Evolutionary conservation across 1,140 invertebrate genomes (phyloP).

Genomic region (Hypsibius dujardini): DNA sequence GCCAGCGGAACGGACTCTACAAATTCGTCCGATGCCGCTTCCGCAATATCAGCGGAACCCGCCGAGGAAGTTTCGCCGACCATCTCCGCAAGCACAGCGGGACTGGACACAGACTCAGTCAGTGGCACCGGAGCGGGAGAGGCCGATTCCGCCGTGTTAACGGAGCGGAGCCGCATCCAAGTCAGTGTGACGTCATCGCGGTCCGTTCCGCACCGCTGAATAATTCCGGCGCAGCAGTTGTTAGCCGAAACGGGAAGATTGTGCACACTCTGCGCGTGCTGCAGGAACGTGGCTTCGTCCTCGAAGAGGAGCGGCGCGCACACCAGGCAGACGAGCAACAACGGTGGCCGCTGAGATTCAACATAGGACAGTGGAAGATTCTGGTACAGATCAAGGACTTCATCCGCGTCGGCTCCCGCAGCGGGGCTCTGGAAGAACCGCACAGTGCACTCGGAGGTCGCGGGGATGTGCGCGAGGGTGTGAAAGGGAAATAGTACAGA

Average conservation of each 20-base stretch:
- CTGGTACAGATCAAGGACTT: conserved; percentile 9
- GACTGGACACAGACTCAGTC: too few species aligned
- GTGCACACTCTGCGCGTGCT: background rate
- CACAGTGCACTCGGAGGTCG: background rate
- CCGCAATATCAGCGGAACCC: too few species aligned
- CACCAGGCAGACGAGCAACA: background rate
- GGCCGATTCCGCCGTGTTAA: too few species aligned
- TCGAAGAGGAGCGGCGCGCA: background rate
- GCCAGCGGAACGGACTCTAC: too few species aligned
- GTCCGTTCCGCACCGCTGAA: background rate
- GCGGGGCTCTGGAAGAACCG: background rate
- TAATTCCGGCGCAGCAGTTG: background rate
- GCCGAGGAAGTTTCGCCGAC: too few species aligned
- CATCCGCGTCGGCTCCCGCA: background rate
- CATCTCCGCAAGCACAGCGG: too few species aligned
- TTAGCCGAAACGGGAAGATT: background rate
- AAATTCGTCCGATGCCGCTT: too few species aligned
- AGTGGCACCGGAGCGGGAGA: too few species aligned
- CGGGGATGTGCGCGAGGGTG: background rate
- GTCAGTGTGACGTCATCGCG: background rate
- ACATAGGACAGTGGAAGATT: background rate
- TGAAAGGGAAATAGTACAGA: background rate
- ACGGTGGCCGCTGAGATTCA: background rate
- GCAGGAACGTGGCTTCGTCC: background rate
- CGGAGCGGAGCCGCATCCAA: too few species aligned